A percentile compares a stretch with the other conserved stretches of the same genome.
Evolutionary conservation across 2,113 vertebrate genomes (phyloP).

Genomic region (Sander lucioperca): DNA sequence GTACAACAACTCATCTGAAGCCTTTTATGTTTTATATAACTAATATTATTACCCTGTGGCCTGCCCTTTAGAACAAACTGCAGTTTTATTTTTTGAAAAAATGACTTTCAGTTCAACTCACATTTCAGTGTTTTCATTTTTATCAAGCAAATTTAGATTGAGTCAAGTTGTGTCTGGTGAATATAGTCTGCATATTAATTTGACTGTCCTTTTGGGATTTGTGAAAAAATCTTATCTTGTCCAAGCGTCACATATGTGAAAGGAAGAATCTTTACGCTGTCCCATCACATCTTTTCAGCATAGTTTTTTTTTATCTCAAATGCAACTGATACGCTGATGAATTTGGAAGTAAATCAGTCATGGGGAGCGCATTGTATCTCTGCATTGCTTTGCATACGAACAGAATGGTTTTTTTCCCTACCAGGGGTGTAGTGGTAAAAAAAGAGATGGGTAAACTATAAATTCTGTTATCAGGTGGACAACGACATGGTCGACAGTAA

Average conservation of each 20-base stretch:
- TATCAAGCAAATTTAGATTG: neutral
- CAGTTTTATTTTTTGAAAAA: slow-evolving; percentile 1
- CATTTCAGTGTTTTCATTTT: neutral
- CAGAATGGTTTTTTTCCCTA: neutral
- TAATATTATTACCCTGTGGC: neutral
- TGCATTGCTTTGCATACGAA: neutral
- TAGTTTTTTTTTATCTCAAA: neutral
- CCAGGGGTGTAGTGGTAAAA: no score
- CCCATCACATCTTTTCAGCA: neutral
- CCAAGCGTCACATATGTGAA: neutral
- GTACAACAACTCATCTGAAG: neutral
- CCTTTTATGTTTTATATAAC: neutral
- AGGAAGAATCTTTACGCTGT: neutral
- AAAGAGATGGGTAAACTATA: no score
- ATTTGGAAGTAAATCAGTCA: neutral
- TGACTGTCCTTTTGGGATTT: neutral
- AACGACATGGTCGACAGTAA: no score
- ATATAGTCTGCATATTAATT: neutral
- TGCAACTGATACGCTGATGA: neutral
- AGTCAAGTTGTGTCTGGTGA: neutral
- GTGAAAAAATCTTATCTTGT: neutral
- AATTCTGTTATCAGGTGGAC: no score
- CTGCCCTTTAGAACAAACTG: neutral
- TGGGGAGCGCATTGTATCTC: neutral
- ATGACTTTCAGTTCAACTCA: neutral